phyloP scores from a whole-genome alignment of 1,140 invertebrate genomes.

The Agrilus planipennis region DNA sequence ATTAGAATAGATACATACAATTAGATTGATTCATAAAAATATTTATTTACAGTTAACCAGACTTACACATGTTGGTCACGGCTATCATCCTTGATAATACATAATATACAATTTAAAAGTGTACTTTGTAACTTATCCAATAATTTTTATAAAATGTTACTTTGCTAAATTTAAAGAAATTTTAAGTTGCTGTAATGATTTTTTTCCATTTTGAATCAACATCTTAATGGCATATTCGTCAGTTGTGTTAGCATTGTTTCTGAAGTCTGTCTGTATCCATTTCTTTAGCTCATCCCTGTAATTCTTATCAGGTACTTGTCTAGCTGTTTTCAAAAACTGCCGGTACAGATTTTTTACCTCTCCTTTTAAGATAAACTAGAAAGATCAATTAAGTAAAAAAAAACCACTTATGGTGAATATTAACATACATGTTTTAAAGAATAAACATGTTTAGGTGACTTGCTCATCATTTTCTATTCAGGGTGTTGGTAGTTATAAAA shows the following conservation, averaged over 20 bases:
- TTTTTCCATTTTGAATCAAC: conserved; percentile 54
- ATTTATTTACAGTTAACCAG: too few relatives aligned
- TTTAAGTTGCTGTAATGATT: conserved; percentile 52
- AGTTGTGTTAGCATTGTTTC: conserved; percentile 48
- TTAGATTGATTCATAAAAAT: too few relatives aligned
- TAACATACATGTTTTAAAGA: conserved; percentile 41
- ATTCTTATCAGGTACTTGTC: conserved; percentile 48
- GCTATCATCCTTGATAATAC: too few relatives aligned
- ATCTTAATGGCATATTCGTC: conserved; percentile 60
- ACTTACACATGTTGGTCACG: too few relatives aligned
- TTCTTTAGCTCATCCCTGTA: conserved; percentile 49
- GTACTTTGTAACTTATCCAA: too few relatives aligned
- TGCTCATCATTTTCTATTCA: conserved; percentile 3
- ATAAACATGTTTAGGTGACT: conserved; percentile 36
- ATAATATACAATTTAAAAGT: too few relatives aligned
- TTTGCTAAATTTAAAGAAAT: conserved; percentile 44
- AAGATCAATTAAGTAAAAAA: conserved; percentile 15
- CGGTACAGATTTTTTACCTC: conserved; percentile 66
- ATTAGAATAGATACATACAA: too few relatives aligned
- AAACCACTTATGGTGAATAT: conserved; percentile 1
- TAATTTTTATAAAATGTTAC: too few relatives aligned
- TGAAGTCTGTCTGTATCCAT: conserved; percentile 62
- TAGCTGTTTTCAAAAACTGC: conserved; percentile 53
- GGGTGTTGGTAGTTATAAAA: too few relatives aligned
- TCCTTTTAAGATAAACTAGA: conserved; percentile 60